These are phyloP conservation scores for Megatriorchis doriae DNA, from an alignment of 2,113 vertebrate species.

Conservation along the genomic window DNA sequence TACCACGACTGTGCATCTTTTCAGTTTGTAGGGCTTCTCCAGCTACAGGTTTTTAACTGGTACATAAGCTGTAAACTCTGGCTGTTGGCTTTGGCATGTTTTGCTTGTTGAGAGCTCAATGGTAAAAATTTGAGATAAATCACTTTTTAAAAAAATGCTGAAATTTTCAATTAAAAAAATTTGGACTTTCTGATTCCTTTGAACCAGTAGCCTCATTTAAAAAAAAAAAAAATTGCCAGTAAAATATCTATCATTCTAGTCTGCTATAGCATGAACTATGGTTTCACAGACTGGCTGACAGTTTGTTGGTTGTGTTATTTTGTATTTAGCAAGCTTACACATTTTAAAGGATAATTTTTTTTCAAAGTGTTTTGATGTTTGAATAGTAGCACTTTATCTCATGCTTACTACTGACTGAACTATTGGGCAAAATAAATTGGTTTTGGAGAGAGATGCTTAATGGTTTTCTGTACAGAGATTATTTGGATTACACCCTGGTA, in stretches of 20 bases:
- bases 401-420: conserved; percentile 79
- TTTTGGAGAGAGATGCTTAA: conserved; percentile 50
- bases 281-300: conserved; percentile 33
- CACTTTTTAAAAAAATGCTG: accelerated
- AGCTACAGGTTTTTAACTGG: neutral
- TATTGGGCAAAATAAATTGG: conserved; percentile 56
- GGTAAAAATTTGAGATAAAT: neutral
- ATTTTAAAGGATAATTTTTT: conserved; percentile 36
- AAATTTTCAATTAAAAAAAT: neutral
- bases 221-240: neutral
- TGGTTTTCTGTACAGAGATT: conserved; percentile 50
- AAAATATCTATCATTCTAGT: neutral
- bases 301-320: conserved; percentile 31
- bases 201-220: neutral
- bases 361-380: conserved; percentile 59
- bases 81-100: neutral
- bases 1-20: neutral
- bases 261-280: neutral
- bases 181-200: neutral
- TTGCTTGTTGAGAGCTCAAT: neutral
- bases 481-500: conserved; percentile 46
- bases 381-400: conserved; percentile 80
- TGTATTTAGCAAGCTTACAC: conserved; percentile 42
- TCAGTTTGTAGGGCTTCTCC: neutral
- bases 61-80: neutral